phyloP scores from a whole-genome alignment of 2,888 invertebrate genomes.

The Leptopilina syphax region DNA sequence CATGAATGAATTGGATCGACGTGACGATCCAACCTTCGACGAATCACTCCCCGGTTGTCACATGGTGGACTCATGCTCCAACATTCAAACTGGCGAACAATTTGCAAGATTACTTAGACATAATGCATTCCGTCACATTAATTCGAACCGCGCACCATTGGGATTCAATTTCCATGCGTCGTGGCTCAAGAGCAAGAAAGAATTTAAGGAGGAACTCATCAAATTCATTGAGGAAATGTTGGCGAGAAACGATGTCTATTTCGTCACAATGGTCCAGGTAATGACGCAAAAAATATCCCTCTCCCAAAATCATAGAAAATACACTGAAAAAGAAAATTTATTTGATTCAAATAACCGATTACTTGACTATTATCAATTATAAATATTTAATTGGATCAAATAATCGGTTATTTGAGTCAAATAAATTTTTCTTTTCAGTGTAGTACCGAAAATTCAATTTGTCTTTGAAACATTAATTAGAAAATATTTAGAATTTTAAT shows the following conservation, averaged over 20 bases:
- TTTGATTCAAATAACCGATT: too few relatives aligned
- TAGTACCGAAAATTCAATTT: too few relatives aligned
- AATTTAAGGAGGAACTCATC: constrained; percentile 92
- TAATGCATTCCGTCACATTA: constrained; percentile 96
- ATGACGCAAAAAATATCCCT: constrained; percentile 40
- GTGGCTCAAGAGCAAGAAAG: constrained; percentile 95
- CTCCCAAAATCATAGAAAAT: too few relatives aligned
- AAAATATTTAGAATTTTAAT: too few relatives aligned
- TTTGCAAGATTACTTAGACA: constrained; percentile 92
- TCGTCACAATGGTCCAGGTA: constrained; percentile 90
- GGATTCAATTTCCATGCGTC: constrained; percentile 96
- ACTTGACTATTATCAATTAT: too few relatives aligned
- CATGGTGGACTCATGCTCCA: constrained; percentile 96
- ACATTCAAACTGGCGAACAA: constrained; percentile 93
- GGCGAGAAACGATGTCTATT: constrained; percentile 90
- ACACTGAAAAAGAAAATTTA: too few relatives aligned
- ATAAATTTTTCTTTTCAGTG: too few relatives aligned
- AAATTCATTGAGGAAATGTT: constrained; percentile 97
- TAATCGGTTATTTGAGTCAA: too few relatives aligned
- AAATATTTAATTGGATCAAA: too few relatives aligned
- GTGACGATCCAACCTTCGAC: constrained; percentile 95
- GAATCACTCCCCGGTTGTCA: constrained; percentile 96
- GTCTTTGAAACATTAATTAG: too few relatives aligned
- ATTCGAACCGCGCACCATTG: constrained; percentile 94
- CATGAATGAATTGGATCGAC: constrained; percentile 95